A percentile compares a stretch with the other conserved stretches of the same genome.
Evolutionary conservation across 2,888 invertebrate species (phyloP).

Genomic region (Iphiclides podalirius): DNA sequence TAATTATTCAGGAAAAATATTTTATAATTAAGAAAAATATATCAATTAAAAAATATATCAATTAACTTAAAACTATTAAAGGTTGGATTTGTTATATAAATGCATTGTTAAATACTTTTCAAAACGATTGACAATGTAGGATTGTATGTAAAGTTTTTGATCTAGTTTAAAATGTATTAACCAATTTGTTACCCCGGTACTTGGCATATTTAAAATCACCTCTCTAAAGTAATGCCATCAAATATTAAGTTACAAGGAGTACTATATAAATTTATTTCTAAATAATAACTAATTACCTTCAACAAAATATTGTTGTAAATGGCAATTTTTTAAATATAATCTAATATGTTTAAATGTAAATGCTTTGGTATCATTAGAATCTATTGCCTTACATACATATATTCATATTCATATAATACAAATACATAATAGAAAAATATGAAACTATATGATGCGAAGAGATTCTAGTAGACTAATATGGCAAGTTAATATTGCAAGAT

Average conservation of each 20-base stretch:
- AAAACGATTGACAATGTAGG: not conserved
- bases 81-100: constrained; percentile 17
- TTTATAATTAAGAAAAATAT: constrained; percentile 5
- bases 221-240: constrained; percentile 11
- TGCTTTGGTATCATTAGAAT: constrained; percentile 25
- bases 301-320: not conserved
- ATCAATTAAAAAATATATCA: constrained; percentile 16
- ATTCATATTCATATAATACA: constrained; percentile 3
- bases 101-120: constrained; percentile 16
- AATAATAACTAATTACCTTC: not conserved
- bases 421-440: constrained; percentile 2
- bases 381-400: constrained; percentile 10
- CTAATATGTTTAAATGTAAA: constrained; percentile 13
- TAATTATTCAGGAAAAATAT: constrained; percentile 15
- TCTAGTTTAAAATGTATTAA: not conserved
- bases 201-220: not conserved
- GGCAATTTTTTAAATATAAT: not conserved
- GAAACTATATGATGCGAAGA: not conserved
- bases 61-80: constrained; percentile 6
- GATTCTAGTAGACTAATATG: constrained; percentile 21
- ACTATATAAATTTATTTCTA: not conserved
- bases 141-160: not conserved
- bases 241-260: not conserved
- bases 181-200: not conserved
- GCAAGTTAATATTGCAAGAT: constrained; percentile 6